Percentiles rank a stretch among this genome's conserved stretches.
These are phyloP conservation scores for Rhincodon typus DNA, from an alignment of 2,797 vertebrate species.

Conservation along the genomic window DNA sequence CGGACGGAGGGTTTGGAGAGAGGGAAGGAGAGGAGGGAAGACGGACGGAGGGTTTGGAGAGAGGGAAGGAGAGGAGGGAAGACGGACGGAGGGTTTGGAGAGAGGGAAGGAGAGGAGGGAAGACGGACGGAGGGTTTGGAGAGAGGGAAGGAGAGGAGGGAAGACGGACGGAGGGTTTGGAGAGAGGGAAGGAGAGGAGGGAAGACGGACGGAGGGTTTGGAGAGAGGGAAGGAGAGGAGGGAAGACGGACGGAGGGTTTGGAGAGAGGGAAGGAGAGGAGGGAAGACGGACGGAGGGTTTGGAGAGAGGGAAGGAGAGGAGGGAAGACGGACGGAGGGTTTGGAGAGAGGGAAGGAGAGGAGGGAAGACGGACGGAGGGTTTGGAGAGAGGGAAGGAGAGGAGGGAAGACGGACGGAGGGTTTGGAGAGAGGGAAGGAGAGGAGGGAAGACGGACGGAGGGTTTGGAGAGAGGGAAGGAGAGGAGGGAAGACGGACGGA, in stretches of 20 bases:
- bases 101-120: neutral
- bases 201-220: neutral
- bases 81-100: neutral
- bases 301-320: neutral
- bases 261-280: neutral
- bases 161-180: neutral
- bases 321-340: neutral
- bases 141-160: neutral
- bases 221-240: neutral
- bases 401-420: neutral
- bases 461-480: neutral
- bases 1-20: fast-evolving
- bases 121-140: neutral
- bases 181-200: neutral
- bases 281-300: neutral
- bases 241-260: neutral
- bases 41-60: neutral
- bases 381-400: neutral
- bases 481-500: too few relatives aligned
- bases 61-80: neutral
- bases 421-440: neutral
- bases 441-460: too few relatives aligned
- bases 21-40: neutral
- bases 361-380: neutral
- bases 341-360: neutral